Conservation (phyloP, 2,797 vertebrate species). For the Sebastes kiyomatsui region DNA sequence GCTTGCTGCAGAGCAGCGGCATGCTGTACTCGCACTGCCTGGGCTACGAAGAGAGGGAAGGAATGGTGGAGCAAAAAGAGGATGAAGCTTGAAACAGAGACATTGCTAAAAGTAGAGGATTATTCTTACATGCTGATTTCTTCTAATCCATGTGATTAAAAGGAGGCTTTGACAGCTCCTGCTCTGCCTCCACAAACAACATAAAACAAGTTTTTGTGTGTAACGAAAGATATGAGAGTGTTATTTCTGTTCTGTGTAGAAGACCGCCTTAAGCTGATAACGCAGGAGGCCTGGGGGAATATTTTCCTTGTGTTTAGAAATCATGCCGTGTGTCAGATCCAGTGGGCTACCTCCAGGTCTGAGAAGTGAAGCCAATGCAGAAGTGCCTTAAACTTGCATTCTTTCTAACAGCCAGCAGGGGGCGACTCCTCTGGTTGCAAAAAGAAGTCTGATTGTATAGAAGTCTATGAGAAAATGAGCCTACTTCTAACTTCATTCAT, state of each 20-base stretch:
- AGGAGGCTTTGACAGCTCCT: slow-evolving; percentile 13
- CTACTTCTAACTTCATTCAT: no score
- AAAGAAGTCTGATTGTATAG: neutral
- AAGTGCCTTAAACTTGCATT: neutral
- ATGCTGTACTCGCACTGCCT: neutral
- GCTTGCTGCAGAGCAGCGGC: slow-evolving; percentile 25
- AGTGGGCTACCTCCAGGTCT: fast-evolving
- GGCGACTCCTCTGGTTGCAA: neutral
- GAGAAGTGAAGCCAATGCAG: neutral
- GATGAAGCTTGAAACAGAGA: neutral
- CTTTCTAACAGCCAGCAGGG: neutral
- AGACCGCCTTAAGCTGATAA: slow-evolving; percentile 10
- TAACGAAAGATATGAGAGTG: slow-evolving; percentile 53
- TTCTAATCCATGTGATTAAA: slow-evolving; percentile 28
- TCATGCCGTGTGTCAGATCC: slow-evolving; percentile 31
- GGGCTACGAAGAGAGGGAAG: neutral
- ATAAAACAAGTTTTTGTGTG: slow-evolving; percentile 19
- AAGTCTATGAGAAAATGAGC: no score
- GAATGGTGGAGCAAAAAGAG: neutral
- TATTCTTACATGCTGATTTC: slow-evolving; percentile 21
- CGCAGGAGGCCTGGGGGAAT: neutral
- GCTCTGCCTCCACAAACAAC: slow-evolving; percentile 45
- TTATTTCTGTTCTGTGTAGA: slow-evolving; percentile 21
- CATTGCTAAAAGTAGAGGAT: neutral
- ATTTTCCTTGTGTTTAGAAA: slow-evolving; percentile 26